Percentiles rank a stretch among this genome's conserved stretches.
phyloP scores from a whole-genome alignment of 2,888 invertebrate genomes.

The Nymphalis urticae region DNA sequence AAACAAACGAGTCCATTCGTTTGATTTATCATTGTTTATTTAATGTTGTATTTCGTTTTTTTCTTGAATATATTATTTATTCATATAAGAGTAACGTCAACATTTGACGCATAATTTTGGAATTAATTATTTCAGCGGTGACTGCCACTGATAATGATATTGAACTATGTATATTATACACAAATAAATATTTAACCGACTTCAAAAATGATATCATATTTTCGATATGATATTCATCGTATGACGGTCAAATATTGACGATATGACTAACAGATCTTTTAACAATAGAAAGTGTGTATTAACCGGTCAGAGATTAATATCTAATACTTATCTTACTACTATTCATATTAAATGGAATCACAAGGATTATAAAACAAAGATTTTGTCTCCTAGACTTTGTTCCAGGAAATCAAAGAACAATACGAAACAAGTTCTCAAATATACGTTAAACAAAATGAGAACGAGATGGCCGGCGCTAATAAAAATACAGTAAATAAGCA shows the following conservation, averaged over 20 bases:
- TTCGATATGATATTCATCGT: no score
- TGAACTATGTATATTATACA: no score
- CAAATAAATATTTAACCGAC: no score
- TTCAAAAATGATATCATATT: no score
- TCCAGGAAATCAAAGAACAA: conserved; percentile 17
- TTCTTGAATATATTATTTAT: not conserved
- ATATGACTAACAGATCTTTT: no score
- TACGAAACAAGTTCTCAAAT: conserved; percentile 3
- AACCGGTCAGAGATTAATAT: no score
- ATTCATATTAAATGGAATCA: not conserved
- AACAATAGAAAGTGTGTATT: no score
- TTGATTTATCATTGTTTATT: not conserved
- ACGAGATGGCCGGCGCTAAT: conserved; percentile 31
- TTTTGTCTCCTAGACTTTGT: not conserved
- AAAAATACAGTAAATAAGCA: conserved; percentile 36
- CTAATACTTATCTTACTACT: not conserved
- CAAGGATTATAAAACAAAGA: not conserved
- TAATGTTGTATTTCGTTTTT: not conserved
- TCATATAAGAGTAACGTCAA: no score
- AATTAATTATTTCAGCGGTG: no score
- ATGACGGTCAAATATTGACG: no score
- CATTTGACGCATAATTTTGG: no score
- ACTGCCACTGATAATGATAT: no score
- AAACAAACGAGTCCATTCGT: not conserved
- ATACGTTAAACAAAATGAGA: conserved; percentile 20